Conservation (phyloP, 2,113 vertebrate genomes). For the Macroglossus sobrinus region DNA sequence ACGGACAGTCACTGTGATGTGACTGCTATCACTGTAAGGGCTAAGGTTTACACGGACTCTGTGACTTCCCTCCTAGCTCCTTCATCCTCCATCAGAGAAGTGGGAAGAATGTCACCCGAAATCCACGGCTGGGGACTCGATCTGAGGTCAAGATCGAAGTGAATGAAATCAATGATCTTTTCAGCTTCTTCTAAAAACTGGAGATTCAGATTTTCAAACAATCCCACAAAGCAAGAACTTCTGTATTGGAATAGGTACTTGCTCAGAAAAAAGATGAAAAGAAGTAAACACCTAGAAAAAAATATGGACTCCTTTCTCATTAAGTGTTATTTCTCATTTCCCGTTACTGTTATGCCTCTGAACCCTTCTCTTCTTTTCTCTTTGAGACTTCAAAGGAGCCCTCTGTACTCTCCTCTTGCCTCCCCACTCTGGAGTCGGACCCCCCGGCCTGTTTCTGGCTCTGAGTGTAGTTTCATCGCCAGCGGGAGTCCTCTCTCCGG, state of each 20-base stretch:
- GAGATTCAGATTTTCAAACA: neutral
- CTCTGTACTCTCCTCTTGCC: neutral
- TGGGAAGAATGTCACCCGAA: neutral
- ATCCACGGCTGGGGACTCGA: neutral
- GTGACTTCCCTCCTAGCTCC: neutral
- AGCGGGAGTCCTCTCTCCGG: neutral
- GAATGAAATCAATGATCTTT: neutral
- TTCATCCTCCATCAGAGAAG: neutral
- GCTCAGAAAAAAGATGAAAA: neutral
- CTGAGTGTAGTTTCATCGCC: neutral
- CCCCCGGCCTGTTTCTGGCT: neutral
- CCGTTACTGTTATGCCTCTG: neutral
- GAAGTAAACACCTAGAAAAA: neutral
- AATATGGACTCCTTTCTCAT: neutral
- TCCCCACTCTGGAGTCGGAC: neutral
- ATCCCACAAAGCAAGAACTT: neutral
- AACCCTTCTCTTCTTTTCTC: neutral
- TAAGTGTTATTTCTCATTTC: too few relatives aligned
- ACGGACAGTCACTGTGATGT: fast-evolving
- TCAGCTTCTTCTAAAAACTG: neutral
- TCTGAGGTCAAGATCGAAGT: neutral
- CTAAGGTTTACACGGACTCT: neutral
- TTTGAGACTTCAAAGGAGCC: neutral
- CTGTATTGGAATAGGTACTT: neutral
- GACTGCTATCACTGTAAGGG: fast-evolving